A percentile compares a stretch with the other conserved stretches of the same genome.
Conservation (phyloP, 2,888 invertebrate species). For the Marronus borbonicus region DNA sequence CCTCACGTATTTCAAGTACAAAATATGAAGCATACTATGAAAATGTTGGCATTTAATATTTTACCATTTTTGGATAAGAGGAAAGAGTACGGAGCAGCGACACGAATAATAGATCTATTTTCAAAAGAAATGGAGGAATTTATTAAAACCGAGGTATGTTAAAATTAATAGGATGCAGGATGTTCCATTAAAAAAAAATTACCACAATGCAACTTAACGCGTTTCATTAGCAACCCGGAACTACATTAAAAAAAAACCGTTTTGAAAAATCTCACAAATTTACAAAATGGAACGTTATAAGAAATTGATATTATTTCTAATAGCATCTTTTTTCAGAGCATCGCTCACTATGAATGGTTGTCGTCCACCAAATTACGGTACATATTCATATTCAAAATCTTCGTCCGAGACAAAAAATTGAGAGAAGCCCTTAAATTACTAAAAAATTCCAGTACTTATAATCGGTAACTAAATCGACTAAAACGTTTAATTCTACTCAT, state of each 20-base stretch:
- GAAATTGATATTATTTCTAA: not conserved
- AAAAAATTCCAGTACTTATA: slow-evolving; percentile 45
- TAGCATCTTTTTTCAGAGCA: slow-evolving; percentile 22
- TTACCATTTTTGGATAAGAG: slow-evolving; percentile 41
- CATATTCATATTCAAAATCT: slow-evolving; percentile 49
- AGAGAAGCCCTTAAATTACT: slow-evolving; percentile 44
- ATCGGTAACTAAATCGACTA: not conserved
- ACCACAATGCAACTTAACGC: no score
- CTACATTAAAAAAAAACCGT: no score
- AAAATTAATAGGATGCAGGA: not conserved
- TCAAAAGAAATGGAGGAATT: slow-evolving; percentile 41
- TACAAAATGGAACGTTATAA: no score
- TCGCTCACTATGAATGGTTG: slow-evolving; percentile 19
- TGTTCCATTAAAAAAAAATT: no score
- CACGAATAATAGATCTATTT: slow-evolving; percentile 36
- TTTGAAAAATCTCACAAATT: no score
- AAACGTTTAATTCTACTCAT: not conserved
- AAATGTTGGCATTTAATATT: slow-evolving; percentile 48
- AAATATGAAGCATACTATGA: slow-evolving; percentile 25
- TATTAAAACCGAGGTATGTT: slow-evolving; percentile 40
- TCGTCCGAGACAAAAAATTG: slow-evolving; percentile 32
- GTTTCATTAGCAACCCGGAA: no score
- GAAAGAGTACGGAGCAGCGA: slow-evolving; percentile 31
- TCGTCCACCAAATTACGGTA: slow-evolving; percentile 40
- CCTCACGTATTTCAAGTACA: not conserved